A percentile compares a stretch with the other conserved stretches of the same genome.
Conservation (phyloP, 2,113 vertebrate genomes). For the Ivindomyrus marchei region DNA sequence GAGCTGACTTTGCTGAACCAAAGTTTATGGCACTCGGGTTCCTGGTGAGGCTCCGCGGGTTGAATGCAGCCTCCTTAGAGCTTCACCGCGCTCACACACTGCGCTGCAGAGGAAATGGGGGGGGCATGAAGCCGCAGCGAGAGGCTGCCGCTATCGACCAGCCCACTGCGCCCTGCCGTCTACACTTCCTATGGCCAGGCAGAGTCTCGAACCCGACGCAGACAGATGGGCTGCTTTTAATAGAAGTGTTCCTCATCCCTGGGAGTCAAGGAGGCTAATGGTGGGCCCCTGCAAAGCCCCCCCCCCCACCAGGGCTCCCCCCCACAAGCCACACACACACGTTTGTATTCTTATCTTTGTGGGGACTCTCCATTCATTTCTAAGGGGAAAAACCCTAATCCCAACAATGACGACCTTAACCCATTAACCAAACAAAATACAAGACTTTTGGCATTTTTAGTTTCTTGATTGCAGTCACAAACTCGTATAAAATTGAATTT, state of each 20-base stretch:
- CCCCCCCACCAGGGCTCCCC: not conserved
- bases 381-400: not conserved
- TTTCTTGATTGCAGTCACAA: not conserved
- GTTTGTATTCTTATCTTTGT: not conserved
- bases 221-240: conserved; percentile 52
- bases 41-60: not conserved
- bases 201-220: conserved; percentile 45
- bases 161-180: conserved; percentile 40
- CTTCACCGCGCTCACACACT: not conserved
- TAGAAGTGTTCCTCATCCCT: conserved; percentile 51
- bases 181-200: conserved; percentile 41
- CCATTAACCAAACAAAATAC: not conserved
- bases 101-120: not conserved
- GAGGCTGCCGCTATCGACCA: conserved; percentile 38
- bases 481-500: not conserved
- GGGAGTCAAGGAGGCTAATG: conserved; percentile 45
- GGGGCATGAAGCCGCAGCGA: conserved; percentile 8
- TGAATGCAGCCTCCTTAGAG: not conserved
- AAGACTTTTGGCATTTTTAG: not conserved
- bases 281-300: conserved; percentile 11
- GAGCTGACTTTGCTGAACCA: too few relatives aligned
- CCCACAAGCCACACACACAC: not conserved
- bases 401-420: not conserved
- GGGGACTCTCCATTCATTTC: not conserved
- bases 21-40: not conserved